Base-by-base conservation (phyloP, 2,888 invertebrate genomes). In the Drosophila mimetica region DNA sequence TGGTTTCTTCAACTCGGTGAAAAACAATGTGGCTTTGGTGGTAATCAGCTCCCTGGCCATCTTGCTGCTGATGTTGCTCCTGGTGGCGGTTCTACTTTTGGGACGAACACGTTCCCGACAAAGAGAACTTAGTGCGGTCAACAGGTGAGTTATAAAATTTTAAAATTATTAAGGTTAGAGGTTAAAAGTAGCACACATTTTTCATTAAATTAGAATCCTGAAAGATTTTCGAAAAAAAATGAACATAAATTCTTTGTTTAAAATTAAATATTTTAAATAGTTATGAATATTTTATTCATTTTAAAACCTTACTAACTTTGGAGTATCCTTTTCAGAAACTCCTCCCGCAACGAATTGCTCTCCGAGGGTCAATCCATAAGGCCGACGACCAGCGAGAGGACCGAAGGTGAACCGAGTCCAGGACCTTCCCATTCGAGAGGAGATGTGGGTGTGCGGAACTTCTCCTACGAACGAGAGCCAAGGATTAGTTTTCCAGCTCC, bases 81-180 rank as follows among this genome's bases (percentile, higher is more conserved):
- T 92, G 0, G 75, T 92, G 22, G 90, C 90, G 0, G 75, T 92
- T 0, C 50, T 92, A n/a, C 63, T 92, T 1, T 87, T 91, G 73
- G 91, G 91, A 9, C 83, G 89, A 11, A 85, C 90, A 0, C 90
- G 90, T 30, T 76, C 81, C 3, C 77, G 81, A 0, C 79, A 88
- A 13, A 84, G 77, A 1, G 88, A 85, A 28, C 71, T 79, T 0
- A 84, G 70, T 32, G 89, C 89, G 42, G 85, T 79, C 0, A 90
- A 90, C 46, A 89, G 91, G 90, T 91, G 50, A 51, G 34, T 20
- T 4, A 4, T 55, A 22, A 5, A 22, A 4, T 22, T 6, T 22
- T 6, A 5, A 22, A n/a, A n/a, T n/a, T n/a, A n/a, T n/a, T n/a
- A n/a, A n/a, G n/a, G n/a, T n/a, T n/a, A n/a, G n/a, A n/a, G n/a